Conservation (phyloP, 1,140 invertebrate genomes). For the Cotesia vestalis region DNA sequence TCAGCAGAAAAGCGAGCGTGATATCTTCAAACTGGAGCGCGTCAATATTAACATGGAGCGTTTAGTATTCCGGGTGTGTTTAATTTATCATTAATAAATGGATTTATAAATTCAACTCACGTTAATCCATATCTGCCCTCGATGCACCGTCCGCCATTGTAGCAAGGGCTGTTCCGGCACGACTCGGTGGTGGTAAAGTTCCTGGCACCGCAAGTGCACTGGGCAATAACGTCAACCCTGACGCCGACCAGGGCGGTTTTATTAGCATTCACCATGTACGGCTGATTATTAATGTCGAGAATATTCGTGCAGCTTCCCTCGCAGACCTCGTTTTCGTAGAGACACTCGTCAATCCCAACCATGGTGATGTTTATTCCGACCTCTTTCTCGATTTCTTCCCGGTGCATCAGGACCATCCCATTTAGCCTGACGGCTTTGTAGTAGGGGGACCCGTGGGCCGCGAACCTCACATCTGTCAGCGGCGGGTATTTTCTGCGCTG, state of each 20-base stretch:
- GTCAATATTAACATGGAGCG: too few species aligned
- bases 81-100: constrained; percentile 14
- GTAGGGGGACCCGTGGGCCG: constrained; percentile 94
- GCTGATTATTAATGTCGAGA: constrained; percentile 86
- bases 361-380: constrained; percentile 96
- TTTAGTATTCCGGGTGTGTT: background rate
- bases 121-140: constrained; percentile 86
- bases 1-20: too few species aligned
- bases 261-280: constrained; percentile 96
- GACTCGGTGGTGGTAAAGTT: constrained; percentile 90
- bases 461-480: constrained; percentile 91
- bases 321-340: constrained; percentile 94
- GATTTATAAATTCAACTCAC: constrained; percentile 58
- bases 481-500: constrained; percentile 85
- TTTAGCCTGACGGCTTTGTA: constrained; percentile 94
- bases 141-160: constrained; percentile 93
- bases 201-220: constrained; percentile 90
- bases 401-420: constrained; percentile 92
- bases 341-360: constrained; percentile 97
- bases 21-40: too few species aligned
- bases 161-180: constrained; percentile 89
- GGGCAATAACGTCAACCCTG: constrained; percentile 84
- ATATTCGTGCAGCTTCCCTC: constrained; percentile 95
- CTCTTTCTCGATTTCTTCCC: constrained; percentile 91
- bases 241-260: constrained; percentile 95